Evolutionary conservation across 1,140 invertebrate species (phyloP), one percentile per base, ranked within the genome.

Genomic region (Danaus plexippus): DNA sequence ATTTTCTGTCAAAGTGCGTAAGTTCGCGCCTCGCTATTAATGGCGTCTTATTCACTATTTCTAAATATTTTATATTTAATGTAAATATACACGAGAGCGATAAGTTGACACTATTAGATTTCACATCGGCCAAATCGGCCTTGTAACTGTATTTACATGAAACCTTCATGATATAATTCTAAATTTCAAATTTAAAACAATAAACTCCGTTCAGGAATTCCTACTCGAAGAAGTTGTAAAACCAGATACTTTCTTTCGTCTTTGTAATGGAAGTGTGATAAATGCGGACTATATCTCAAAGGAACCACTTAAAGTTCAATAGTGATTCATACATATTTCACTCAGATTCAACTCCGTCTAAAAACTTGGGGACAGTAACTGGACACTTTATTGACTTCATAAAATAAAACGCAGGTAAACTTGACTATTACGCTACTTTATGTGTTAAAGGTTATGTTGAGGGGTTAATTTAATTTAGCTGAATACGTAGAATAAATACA

Each of bases 1-100:
- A 81, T 82, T 82, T 79, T 63, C 72, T 73, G 77, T 80, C 77
- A 75, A 78, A 79, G 74, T 79, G 80, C 78, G 80, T 81, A 71
- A 69, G 66, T 70, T 64, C 61, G 15, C 55, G 59, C 57, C 51
- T 43, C 44, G 32, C 42, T 59, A 43, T 42, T 42, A 51, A 59
- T 48, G 22, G 22, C 7, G 22, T 48, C 11, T 48, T 11, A 48
- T 48, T 13, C 13, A 32, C 22, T 32, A 32, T 32, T 32, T 32
- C 5, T 32, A 32, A 2, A 32, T 32, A 32, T 1, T 8, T 32
- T 6, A 3, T 32, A 32, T 15, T 15, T 15, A 15, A 15, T 32
- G 7, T 32, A 32, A 32, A 32, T 8, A 32, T 0, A 32, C 22
- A 32, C 2, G 7, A 32, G 22, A 32, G 22, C 22, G 1, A 32